Percentiles rank a stretch among this genome's conserved stretches.
These are phyloP conservation scores for Leptosomus discolor DNA, from an alignment of 2,113 vertebrate genomes.

Conservation along the genomic window DNA sequence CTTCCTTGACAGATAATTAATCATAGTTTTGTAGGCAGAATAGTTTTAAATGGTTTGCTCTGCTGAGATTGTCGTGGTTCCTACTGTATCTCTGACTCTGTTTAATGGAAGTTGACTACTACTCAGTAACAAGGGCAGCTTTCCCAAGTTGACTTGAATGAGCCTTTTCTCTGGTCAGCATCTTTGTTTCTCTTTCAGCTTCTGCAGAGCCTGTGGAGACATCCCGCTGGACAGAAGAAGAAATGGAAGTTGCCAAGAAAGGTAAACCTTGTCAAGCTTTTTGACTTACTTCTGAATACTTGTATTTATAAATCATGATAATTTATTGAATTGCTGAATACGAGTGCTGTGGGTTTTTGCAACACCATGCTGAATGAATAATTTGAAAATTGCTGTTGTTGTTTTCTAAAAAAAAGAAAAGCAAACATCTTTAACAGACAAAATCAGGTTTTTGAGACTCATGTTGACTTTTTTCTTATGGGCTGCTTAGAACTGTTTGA, in stretches of 20 bases:
- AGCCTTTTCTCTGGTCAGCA: slow-evolving; percentile 48
- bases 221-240: slow-evolving; percentile 99
- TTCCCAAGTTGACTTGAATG: slow-evolving; percentile 61
- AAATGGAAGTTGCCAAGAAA: slow-evolving; percentile 99
- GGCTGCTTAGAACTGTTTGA: neutral
- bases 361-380: neutral
- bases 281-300: neutral
- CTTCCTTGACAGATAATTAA: neutral
- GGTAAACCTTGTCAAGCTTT: slow-evolving; percentile 73
- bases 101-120: slow-evolving; percentile 68
- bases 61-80: neutral
- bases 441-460: neutral
- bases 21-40: neutral
- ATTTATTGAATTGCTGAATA: neutral
- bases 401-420: neutral
- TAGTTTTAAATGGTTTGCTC: neutral
- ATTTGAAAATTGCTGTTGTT: neutral
- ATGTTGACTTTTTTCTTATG: neutral
- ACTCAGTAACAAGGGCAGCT: slow-evolving; percentile 35
- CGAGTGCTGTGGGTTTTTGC: neutral
- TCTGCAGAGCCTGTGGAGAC: slow-evolving; percentile 92
- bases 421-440: neutral
- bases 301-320: neutral
- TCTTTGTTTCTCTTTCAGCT: slow-evolving; percentile 76
- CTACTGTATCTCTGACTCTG: slow-evolving; percentile 18